A percentile compares a stretch with the other conserved stretches of the same genome.
phyloP scores from a whole-genome alignment of 2,113 vertebrate genomes.

The Poecile atricapillus region DNA sequence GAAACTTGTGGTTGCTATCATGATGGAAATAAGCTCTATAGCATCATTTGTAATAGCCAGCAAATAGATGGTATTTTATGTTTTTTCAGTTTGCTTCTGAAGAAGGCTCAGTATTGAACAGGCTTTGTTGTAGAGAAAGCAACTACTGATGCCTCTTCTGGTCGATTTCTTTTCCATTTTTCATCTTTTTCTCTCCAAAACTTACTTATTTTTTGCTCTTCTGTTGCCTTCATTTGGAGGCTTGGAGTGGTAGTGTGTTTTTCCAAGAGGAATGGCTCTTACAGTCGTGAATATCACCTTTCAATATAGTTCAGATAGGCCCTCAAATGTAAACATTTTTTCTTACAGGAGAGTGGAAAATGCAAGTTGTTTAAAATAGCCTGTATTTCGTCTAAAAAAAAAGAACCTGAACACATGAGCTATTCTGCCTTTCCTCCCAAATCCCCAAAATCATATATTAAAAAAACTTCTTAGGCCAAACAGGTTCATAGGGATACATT shows the following conservation, averaged over 20 bases:
- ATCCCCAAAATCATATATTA: background rate
- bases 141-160: background rate
- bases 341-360: background rate
- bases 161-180: background rate
- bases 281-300: slow-evolving; percentile 46
- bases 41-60: background rate
- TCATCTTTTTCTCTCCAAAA: background rate
- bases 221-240: background rate
- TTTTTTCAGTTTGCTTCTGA: background rate
- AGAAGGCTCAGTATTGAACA: background rate
- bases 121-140: background rate
- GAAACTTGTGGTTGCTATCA: background rate
- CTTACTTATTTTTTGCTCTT: background rate
- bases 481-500: background rate
- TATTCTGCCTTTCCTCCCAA: background rate
- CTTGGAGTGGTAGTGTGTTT: background rate
- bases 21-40: background rate
- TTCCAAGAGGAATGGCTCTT: slow-evolving; percentile 32
- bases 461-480: slow-evolving; percentile 16
- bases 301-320: slow-evolving; percentile 16
- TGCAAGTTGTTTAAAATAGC: background rate
- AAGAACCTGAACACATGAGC: background rate
- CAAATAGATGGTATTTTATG: background rate
- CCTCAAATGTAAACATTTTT: background rate
- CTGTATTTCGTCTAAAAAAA: slow-evolving; percentile 30